Percentiles rank a stretch among this genome's conserved stretches.
phyloP scores from a whole-genome alignment of 2,113 vertebrate species.

The Cyrtonyx montezumae region DNA sequence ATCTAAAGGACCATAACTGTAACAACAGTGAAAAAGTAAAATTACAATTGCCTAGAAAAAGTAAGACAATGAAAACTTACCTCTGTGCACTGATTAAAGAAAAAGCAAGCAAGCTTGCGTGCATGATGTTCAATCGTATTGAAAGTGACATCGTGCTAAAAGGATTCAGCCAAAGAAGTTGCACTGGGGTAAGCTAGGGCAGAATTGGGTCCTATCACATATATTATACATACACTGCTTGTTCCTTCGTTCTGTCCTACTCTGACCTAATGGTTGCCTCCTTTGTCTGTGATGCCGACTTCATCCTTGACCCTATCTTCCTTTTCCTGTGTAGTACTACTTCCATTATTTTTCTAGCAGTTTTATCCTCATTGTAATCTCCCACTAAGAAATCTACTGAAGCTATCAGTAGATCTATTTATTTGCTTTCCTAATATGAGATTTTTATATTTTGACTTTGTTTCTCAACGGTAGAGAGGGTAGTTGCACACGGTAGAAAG shows the following conservation, averaged over 20 bases:
- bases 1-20: not conserved
- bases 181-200: not conserved
- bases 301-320: constrained; percentile 8
- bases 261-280: not conserved
- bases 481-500: constrained; percentile 7
- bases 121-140: constrained; percentile 1
- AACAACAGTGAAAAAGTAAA: not conserved
- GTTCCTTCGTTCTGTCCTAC: not conserved
- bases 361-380: not conserved
- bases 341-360: not conserved
- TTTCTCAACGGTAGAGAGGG: too few species aligned
- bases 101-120: not conserved
- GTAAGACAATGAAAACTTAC: not conserved
- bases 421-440: constrained; percentile 14
- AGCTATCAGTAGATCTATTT: not conserved
- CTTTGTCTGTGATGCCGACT: not conserved
- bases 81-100: not conserved
- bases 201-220: not conserved
- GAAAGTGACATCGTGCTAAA: constrained; percentile 23
- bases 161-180: constrained; percentile 6
- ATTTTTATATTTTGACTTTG: constrained; percentile 1
- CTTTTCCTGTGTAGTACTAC: not conserved
- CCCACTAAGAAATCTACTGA: not conserved
- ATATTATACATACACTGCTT: not conserved
- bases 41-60: not conserved